Conservation (phyloP, 2,888 invertebrate genomes). For the Hermodice carunculata region DNA sequence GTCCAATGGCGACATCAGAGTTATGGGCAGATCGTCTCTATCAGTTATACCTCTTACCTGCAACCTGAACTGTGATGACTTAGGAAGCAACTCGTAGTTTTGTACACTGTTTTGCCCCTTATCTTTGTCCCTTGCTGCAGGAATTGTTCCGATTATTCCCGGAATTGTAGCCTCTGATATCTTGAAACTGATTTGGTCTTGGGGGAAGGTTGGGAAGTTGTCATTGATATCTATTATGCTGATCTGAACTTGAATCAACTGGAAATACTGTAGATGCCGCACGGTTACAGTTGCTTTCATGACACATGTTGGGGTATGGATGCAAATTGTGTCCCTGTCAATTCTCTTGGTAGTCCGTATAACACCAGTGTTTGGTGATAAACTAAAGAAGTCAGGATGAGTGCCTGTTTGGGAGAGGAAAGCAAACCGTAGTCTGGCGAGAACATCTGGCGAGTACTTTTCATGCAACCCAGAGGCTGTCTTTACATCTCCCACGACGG, state of each 20-base stretch:
- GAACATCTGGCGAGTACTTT: too few relatives aligned
- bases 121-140: not conserved
- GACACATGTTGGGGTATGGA: not conserved
- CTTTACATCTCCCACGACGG: constrained; percentile 6
- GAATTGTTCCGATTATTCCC: not conserved
- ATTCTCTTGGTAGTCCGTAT: not conserved
- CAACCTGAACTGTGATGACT: constrained; percentile 2
- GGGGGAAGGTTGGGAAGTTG: not conserved
- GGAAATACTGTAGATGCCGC: not conserved
- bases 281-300: not conserved
- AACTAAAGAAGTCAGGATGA: not conserved
- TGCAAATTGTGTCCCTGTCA: not conserved
- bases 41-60: constrained; percentile 7
- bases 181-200: not conserved
- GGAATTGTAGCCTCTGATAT: not conserved
- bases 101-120: constrained; percentile 1
- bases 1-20: constrained; percentile 7
- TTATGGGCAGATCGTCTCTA: constrained; percentile 9
- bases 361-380: not conserved
- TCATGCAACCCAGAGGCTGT: constrained; percentile 4
- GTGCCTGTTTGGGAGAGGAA: too few relatives aligned
- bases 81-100: constrained; percentile 3
- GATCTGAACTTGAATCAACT: not conserved
- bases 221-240: not conserved
- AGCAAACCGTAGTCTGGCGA: too few relatives aligned